Evolutionary conservation across 2,113 vertebrate genomes (phyloP).

Genomic region (Calidris pugnax): DNA sequence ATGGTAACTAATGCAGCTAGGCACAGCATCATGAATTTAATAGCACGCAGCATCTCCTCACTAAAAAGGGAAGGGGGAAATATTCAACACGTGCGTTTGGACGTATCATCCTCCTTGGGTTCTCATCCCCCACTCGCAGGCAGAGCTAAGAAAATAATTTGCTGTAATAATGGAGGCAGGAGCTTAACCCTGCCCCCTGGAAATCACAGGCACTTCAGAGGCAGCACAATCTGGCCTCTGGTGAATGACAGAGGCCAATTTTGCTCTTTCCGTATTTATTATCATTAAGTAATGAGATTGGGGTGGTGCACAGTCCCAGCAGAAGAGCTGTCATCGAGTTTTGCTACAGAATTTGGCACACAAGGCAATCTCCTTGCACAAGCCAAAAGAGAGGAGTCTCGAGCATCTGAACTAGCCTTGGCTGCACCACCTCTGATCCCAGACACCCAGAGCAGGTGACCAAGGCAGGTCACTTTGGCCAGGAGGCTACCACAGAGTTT

Average conservation of each 20-base stretch:
- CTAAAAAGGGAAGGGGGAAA: background rate
- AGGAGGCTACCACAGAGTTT: background rate
- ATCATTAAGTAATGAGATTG: background rate
- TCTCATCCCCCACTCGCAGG: background rate
- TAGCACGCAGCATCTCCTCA: background rate
- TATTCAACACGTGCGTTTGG: background rate
- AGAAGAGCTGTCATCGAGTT: background rate
- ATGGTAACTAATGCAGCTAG: constrained; percentile 36
- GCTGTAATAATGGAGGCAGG: background rate
- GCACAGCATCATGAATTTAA: constrained; percentile 38
- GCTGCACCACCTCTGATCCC: background rate
- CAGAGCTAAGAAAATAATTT: constrained; percentile 14
- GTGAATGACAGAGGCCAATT: background rate
- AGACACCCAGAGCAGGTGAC: background rate
- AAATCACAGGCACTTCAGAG: background rate
- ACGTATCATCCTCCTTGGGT: background rate
- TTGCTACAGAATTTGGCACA: background rate
- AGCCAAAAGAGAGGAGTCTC: background rate
- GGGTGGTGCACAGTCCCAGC: background rate
- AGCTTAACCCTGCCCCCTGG: background rate
- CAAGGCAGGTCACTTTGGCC: background rate
- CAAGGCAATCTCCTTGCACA: background rate
- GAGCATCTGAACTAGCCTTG: background rate
- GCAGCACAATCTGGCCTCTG: background rate
- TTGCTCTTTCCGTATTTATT: background rate